A percentile compares a stretch with the other conserved stretches of the same genome.
Evolutionary conservation across 1,140 invertebrate genomes (phyloP).

Genomic region (Tetragonula clypearis): DNA sequence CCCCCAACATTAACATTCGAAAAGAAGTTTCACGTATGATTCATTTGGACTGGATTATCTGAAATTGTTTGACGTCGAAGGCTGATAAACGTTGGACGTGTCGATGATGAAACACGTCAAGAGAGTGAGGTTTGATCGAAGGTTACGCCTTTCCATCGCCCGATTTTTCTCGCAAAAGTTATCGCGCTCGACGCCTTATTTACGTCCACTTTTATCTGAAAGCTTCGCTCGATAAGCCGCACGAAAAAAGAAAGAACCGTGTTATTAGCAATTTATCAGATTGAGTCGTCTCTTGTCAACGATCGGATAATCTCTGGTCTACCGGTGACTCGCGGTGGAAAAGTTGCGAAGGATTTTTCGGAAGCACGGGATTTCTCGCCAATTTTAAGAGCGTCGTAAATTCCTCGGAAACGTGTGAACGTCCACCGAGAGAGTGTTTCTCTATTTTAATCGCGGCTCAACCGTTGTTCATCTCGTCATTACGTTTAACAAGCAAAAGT

Average conservation of each 20-base stretch:
- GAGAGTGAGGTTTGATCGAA: too few species aligned
- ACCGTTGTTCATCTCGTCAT: neutral
- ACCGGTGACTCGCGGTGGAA: neutral
- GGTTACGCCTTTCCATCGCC: neutral
- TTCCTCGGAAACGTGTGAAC: too few species aligned
- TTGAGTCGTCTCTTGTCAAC: neutral
- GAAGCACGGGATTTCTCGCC: too few species aligned
- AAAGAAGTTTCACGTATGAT: neutral
- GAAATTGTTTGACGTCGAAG: neutral
- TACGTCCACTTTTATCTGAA: neutral
- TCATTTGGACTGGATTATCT: neutral
- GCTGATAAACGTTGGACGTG: neutral
- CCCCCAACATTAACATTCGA: neutral
- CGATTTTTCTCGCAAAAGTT: neutral
- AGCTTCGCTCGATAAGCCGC: neutral
- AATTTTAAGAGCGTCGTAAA: neutral
- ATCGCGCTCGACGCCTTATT: neutral
- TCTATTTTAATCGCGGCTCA: neutral
- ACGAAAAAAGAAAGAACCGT: too few species aligned
- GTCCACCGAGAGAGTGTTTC: neutral
- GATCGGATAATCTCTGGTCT: neutral
- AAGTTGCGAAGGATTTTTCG: neutral
- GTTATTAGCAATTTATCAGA: neutral
- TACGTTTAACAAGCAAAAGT: constrained; percentile 1
- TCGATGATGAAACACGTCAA: neutral